Conservation (phyloP, 2,888 invertebrate species). For the Nematopogon swammerdamellus region DNA sequence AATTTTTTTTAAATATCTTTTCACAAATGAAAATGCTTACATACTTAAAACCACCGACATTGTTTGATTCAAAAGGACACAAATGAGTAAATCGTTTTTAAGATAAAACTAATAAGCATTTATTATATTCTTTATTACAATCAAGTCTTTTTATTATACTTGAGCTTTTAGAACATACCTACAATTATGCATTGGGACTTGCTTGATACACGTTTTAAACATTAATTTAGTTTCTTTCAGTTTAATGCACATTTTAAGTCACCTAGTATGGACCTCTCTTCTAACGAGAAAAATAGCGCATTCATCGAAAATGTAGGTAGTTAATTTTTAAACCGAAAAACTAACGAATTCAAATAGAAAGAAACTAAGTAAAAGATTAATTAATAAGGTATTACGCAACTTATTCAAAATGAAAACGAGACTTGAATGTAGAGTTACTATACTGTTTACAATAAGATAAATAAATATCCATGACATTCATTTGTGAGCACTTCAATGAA, state of each 20-base stretch:
- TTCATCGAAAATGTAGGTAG: too few species aligned
- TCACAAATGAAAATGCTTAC: too few species aligned
- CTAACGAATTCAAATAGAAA: too few species aligned
- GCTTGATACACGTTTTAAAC: slow-evolving; percentile 18
- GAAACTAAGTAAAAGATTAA: too few species aligned
- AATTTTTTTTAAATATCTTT: slow-evolving; percentile 8
- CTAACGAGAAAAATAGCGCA: slow-evolving; percentile 21
- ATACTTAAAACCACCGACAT: too few species aligned
- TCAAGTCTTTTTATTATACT: slow-evolving; percentile 51
- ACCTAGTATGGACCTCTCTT: slow-evolving; percentile 53
- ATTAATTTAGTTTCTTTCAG: slow-evolving; percentile 33
- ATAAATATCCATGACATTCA: too few species aligned
- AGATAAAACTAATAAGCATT: slow-evolving; percentile 22
- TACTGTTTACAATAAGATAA: too few species aligned
- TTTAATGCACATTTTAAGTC: slow-evolving; percentile 55
- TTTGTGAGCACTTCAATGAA: too few species aligned
- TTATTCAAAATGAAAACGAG: too few species aligned
- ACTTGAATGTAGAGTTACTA: too few species aligned
- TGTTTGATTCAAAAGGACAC: slow-evolving; percentile 18
- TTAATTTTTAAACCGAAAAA: too few species aligned
- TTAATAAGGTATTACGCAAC: too few species aligned
- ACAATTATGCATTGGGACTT: slow-evolving; percentile 26
- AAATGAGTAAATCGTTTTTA: not conserved
- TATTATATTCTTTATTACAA: slow-evolving; percentile 17
- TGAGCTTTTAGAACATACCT: slow-evolving; percentile 48